Evolutionary conservation across 2,888 invertebrate genomes (phyloP), one percentile per base, ranked within the genome.

Genomic region (Vesta saturnalis): DNA sequence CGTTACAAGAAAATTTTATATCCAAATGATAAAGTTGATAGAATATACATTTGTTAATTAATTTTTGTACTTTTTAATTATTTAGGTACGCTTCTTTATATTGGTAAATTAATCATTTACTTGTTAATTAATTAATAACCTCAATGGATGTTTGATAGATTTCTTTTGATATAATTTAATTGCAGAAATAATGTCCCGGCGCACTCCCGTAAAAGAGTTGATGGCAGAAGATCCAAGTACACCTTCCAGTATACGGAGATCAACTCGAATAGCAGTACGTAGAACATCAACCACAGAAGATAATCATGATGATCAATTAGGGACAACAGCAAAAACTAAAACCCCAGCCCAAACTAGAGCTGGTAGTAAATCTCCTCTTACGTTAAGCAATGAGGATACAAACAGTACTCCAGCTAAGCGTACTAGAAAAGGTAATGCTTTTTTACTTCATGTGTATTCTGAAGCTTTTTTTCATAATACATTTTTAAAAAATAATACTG

Each of bases 271-370:
- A 49, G 69, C 68, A 56, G 49, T 65, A 21, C 64, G 74, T 47
- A 67, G 74, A 19, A 54, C 63, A 47, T 75, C 75, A 6, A 69
- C 69, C n/a, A 49, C 22, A 6, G 60, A 60, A 8, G 62, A 64
- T 19, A 21, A 52, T 19, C 19, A 52, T 52, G 52, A 52, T 6
- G 52, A 52, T 21, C 19, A 8, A 52, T 12, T 52, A 19, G 19
- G 52, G 14, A 43, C 12, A 12, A n/a, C n/a, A n/a, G n/a, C n/a
- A n/a, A n/a, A n/a, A n/a, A n/a, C n/a, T n/a, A n/a, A n/a, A n/a
- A n/a, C n/a, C n/a, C n/a, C n/a, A n/a, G n/a, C 39, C 2, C 39
- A n/a, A 39, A 39, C 12, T n/a, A 52, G 52, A 52, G n/a, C 52
- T n/a, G n/a, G 19, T n/a, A 52, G 39, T n/a, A 39, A 19, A 15